These are phyloP conservation scores for Hippocampus abdominalis DNA, from an alignment of 2,113 vertebrate species.

Conservation along the genomic window DNA sequence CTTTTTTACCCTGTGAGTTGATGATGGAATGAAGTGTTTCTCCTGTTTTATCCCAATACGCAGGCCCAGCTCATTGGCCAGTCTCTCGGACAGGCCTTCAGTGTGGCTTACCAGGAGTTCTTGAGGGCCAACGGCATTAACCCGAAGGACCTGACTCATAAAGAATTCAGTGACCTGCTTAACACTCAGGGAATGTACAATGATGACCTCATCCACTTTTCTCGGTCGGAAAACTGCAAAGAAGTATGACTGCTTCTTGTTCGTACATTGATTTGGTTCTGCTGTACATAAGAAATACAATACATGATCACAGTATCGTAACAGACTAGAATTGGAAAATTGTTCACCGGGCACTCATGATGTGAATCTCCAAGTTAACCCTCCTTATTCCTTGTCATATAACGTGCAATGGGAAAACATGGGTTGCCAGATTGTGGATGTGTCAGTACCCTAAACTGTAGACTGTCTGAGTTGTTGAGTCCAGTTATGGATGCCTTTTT, in stretches of 20 bases:
- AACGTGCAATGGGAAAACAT: too few species aligned
- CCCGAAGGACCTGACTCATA: constrained; percentile 93
- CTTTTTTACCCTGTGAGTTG: not conserved
- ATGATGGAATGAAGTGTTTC: not conserved
- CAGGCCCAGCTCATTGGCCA: constrained; percentile 96
- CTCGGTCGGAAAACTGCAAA: constrained; percentile 98
- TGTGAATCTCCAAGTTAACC: too few species aligned
- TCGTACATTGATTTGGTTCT: too few species aligned
- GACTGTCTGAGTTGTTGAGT: too few species aligned
- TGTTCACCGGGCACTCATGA: too few species aligned
- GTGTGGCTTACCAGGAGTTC: constrained; percentile 97
- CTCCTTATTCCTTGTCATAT: too few species aligned
- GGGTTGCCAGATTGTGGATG: too few species aligned
- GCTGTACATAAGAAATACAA: too few species aligned
- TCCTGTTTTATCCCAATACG: not conserved
- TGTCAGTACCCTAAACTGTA: too few species aligned
- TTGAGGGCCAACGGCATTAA: constrained; percentile 94
- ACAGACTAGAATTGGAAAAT: too few species aligned
- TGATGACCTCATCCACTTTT: constrained; percentile 97
- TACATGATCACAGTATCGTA: too few species aligned
- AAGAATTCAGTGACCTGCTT: constrained; percentile 96
- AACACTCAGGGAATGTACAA: constrained; percentile 99
- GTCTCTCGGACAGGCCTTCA: constrained; percentile 96
- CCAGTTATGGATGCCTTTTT: too few species aligned
- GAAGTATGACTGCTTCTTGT: constrained; percentile 73